Conservation (phyloP, 2,888 invertebrate species). For the Drosophila pseudotakahashii region DNA sequence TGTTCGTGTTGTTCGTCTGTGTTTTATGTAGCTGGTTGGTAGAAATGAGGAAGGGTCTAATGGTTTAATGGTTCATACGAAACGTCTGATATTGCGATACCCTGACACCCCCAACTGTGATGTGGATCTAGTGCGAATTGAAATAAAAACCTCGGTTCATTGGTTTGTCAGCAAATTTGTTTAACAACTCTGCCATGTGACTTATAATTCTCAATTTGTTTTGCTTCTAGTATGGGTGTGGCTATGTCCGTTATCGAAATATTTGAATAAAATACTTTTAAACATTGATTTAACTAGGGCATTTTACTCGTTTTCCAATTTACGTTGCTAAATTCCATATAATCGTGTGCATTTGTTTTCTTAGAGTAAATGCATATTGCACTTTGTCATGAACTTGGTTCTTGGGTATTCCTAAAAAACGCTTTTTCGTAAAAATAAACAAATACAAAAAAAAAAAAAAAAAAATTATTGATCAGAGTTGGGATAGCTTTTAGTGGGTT, state of each 20-base stretch:
- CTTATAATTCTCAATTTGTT: constrained; percentile 4
- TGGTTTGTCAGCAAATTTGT: constrained; percentile 28
- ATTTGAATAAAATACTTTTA: not conserved
- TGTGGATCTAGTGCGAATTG: not conserved
- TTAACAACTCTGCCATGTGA: constrained; percentile 28
- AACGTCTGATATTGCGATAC: constrained; percentile 1
- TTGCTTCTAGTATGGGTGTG: not conserved
- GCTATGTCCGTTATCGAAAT: not conserved
- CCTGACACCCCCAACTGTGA: constrained; percentile 1
- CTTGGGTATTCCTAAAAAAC: constrained; percentile 45
- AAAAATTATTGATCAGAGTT: constrained; percentile 17
- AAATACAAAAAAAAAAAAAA: constrained; percentile 23
- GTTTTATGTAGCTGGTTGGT: constrained; percentile 4
- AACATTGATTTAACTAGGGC: constrained; percentile 2
- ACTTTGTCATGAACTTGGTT: constrained; percentile 70
- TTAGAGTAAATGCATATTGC: constrained; percentile 68
- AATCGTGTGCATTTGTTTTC: constrained; percentile 33
- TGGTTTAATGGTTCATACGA: not conserved
- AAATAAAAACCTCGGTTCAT: constrained; percentile 5
- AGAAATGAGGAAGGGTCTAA: not conserved
- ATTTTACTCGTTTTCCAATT: constrained; percentile 9
- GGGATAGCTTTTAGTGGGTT: not conserved
- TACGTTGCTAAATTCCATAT: constrained; percentile 7
- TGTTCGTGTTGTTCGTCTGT: constrained; percentile 24
- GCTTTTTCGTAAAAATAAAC: constrained; percentile 6